Percentiles rank a stretch among this genome's conserved stretches.
These are phyloP conservation scores for Oeneis ivallda DNA, from an alignment of 2,888 invertebrate species.

Conservation along the genomic window DNA sequence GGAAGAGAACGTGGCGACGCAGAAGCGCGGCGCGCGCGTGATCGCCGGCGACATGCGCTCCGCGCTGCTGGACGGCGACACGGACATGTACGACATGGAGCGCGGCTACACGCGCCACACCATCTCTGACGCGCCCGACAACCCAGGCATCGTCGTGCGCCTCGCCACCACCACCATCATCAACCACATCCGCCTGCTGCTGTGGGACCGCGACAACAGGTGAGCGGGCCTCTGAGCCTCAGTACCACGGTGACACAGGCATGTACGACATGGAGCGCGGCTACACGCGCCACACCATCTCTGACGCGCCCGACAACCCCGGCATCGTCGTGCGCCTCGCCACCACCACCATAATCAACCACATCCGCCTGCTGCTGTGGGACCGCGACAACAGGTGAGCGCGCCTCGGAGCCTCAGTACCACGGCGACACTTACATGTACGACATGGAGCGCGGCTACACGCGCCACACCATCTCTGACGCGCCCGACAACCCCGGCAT, in stretches of 20 bases:
- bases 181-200: slow-evolving; percentile 94
- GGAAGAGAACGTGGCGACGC: slow-evolving; percentile 95
- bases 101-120: slow-evolving; percentile 94
- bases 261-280: slow-evolving; percentile 93
- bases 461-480: slow-evolving; percentile 92
- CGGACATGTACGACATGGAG: slow-evolving; percentile 94
- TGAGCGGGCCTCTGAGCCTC: too few species aligned
- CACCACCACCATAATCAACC: slow-evolving; percentile 94
- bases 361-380: slow-evolving; percentile 95
- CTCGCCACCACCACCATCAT: slow-evolving; percentile 93
- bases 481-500: slow-evolving; percentile 87
- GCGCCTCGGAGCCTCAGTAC: too few species aligned
- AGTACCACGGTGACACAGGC: too few species aligned
- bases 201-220: slow-evolving; percentile 85
- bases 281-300: slow-evolving; percentile 93
- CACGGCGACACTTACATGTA: neutral
- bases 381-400: slow-evolving; percentile 54
- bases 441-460: slow-evolving; percentile 97
- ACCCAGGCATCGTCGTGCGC: slow-evolving; percentile 91
- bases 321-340: slow-evolving; percentile 93
- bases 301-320: slow-evolving; percentile 84
- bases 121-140: slow-evolving; percentile 87
- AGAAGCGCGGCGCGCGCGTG: slow-evolving; percentile 91
- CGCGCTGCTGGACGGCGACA: slow-evolving; percentile 94
- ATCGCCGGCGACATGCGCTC: slow-evolving; percentile 94